A percentile compares a stretch with the other conserved stretches of the same genome.
Evolutionary conservation across 2,113 vertebrate genomes (phyloP).

Genomic region (Eubucco bourcierii): DNA sequence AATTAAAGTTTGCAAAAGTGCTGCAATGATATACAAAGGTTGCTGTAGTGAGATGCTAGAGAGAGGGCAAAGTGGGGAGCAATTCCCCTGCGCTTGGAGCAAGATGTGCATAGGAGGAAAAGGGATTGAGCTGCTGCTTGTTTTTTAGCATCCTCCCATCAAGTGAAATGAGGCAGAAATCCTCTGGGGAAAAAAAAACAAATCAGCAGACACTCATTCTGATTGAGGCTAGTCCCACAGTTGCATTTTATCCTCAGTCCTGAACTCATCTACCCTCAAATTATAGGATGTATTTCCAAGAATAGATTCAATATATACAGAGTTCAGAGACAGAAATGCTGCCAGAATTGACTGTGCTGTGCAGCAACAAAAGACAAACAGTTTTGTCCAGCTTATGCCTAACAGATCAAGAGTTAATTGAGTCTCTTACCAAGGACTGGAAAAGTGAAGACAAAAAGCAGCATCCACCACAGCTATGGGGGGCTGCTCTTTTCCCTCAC

Average conservation of each 20-base stretch:
- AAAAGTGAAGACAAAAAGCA: neutral
- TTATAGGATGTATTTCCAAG: slow-evolving; percentile 4
- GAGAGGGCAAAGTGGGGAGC: neutral
- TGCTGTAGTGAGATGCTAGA: neutral
- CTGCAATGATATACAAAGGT: neutral
- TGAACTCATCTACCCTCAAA: neutral
- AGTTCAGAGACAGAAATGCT: neutral
- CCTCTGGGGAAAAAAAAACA: neutral
- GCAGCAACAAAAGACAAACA: neutral
- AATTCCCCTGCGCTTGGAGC: neutral
- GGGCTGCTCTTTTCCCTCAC: neutral
- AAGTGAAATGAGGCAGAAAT: neutral
- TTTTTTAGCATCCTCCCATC: neutral
- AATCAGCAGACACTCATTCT: neutral
- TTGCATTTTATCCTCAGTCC: neutral
- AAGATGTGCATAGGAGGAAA: neutral
- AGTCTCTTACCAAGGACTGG: neutral
- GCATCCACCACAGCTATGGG: neutral
- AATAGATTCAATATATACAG: neutral
- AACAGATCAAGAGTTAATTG: neutral
- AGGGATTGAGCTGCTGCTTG: neutral
- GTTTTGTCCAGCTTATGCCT: neutral
- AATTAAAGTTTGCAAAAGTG: neutral
- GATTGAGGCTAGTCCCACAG: neutral
- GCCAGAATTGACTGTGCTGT: neutral